These are phyloP conservation scores for Xanthia icteritia DNA, from an alignment of 2,888 invertebrate genomes.

Conservation along the genomic window DNA sequence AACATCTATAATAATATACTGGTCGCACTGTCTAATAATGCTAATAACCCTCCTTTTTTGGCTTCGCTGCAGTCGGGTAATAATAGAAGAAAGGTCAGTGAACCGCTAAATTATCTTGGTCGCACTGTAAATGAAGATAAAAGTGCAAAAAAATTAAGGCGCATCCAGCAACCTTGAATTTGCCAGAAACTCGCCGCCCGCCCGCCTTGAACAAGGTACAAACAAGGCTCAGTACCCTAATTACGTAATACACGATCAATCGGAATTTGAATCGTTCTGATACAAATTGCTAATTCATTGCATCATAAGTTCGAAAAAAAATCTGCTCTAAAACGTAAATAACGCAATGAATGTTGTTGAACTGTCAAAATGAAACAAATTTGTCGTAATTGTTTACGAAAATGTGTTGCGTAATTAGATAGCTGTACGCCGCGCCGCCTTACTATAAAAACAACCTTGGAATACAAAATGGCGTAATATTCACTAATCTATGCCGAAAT, in stretches of 20 bases:
- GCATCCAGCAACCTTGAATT: neutral
- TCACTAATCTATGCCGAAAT: neutral
- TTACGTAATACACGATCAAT: too few species aligned
- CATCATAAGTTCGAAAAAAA: too few species aligned
- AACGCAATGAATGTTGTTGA: too few species aligned
- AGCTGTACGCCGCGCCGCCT: neutral
- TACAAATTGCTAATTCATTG: too few species aligned
- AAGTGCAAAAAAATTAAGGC: neutral
- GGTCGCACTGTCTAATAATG: neutral
- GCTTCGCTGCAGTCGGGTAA: too few species aligned
- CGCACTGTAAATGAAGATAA: neutral
- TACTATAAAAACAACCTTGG: neutral
- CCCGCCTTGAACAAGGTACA: too few species aligned
- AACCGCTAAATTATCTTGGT: neutral
- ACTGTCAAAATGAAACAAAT: too few species aligned
- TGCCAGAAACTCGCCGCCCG: neutral
- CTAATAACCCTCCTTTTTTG: too few species aligned
- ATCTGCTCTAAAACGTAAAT: too few species aligned
- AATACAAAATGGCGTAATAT: slow-evolving; percentile 10
- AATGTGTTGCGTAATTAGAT: too few species aligned
- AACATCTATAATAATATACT: neutral
- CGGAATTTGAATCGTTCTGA: too few species aligned
- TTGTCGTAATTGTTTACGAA: too few species aligned
- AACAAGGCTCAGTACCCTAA: neutral
- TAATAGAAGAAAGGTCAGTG: neutral